Conservation (phyloP, 2,113 vertebrate species). For the Ceyx margarethae region DNA sequence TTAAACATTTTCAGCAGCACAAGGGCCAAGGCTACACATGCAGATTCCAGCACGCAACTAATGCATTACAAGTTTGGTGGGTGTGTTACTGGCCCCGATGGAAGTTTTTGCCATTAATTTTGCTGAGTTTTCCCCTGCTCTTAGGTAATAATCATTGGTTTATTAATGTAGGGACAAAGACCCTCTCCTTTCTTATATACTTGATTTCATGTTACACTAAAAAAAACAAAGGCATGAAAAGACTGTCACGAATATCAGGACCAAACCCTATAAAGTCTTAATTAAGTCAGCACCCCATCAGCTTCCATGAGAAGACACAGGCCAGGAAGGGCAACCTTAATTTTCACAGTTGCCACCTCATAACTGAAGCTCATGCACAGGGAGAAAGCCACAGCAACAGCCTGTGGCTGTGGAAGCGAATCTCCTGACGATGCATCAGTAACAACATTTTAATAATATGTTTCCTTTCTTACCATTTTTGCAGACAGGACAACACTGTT, state of each 20-base stretch:
- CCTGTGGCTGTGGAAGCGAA: not conserved
- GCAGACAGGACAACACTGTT: constrained; percentile 99
- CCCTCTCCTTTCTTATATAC: not conserved
- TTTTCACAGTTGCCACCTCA: not conserved
- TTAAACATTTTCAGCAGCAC: not conserved
- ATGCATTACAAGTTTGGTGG: not conserved
- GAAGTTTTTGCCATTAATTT: not conserved
- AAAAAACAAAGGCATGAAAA: not conserved
- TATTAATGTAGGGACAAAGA: not conserved
- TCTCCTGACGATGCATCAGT: not conserved
- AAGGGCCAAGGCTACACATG: not conserved
- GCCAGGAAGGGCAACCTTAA: not conserved
- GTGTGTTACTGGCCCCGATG: not conserved
- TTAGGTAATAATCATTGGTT: not conserved
- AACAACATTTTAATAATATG: not conserved
- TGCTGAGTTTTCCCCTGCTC: not conserved
- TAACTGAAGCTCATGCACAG: not conserved
- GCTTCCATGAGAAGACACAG: not conserved
- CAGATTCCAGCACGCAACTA: not conserved
- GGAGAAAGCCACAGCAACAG: not conserved
- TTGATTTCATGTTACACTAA: not conserved
- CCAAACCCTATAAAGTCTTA: not conserved
- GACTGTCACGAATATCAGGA: not conserved
- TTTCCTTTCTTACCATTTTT: constrained; percentile 93
- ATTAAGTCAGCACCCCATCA: not conserved